Conservation (phyloP, 2,113 vertebrate genomes). For the Saimiri boliviensis region DNA sequence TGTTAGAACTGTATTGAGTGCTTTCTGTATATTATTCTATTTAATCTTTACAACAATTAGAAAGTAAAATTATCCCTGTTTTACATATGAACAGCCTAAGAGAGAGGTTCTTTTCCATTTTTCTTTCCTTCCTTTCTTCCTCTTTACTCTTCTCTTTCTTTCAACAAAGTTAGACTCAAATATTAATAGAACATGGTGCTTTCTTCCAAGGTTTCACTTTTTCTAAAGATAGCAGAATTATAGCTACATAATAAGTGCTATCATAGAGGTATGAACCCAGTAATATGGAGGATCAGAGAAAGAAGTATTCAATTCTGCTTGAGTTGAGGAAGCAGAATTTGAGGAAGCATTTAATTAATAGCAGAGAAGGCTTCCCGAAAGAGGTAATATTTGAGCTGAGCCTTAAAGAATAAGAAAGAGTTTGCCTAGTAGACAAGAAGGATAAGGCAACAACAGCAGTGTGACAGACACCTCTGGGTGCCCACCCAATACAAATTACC, state of each 20-base stretch:
- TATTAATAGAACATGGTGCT: not conserved
- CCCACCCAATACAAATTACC: not conserved
- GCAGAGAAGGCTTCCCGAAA: slow-evolving; percentile 26
- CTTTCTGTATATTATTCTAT: not conserved
- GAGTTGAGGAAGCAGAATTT: not conserved
- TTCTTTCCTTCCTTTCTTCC: not conserved
- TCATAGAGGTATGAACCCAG: not conserved
- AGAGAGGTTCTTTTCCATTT: not conserved
- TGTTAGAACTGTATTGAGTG: not conserved
- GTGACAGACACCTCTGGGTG: not conserved
- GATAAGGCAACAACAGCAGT: not conserved
- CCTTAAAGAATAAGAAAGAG: not conserved
- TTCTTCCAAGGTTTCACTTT: slow-evolving; percentile 34
- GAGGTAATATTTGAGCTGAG: not conserved
- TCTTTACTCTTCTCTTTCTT: not conserved
- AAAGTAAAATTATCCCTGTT: slow-evolving; percentile 27
- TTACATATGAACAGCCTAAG: not conserved
- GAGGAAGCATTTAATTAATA: not conserved
- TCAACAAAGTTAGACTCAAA: slow-evolving; percentile 1
- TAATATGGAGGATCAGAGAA: not conserved
- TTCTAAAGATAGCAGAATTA: slow-evolving; percentile 17
- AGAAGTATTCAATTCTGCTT: not conserved
- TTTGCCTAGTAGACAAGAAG: not conserved
- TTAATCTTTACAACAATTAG: slow-evolving; percentile 34
- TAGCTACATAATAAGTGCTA: not conserved